Base-by-base conservation (phyloP, 35 echinoderm and acorn worm genomes). In the Ptychodera flava region DNA sequence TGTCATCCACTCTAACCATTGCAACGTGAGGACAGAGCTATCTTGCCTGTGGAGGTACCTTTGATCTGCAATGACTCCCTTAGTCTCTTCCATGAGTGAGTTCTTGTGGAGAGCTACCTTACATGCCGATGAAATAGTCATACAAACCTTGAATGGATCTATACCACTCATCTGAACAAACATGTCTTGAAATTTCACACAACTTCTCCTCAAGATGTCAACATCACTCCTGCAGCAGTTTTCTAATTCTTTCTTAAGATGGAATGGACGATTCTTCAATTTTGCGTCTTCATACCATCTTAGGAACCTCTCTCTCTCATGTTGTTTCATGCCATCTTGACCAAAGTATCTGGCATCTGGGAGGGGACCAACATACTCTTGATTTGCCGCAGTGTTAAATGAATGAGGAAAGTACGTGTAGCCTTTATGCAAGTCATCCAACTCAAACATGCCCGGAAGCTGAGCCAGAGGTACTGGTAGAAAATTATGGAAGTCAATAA, bases 351-450 rank as follows among this genome's bases (percentile, higher is more conserved):
- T 35, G 1, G 78, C 35, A 1, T 84, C 78, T 0, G 91, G 87
- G 27, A 83, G 85, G 16, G 37, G 37, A 37, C 89, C 95, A 1
- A 35, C 78, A 45, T 93, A 85, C 12, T 77, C 79, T 78, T 94
- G 82, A 86, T 94, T 87, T 2, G 38, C 38, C n/a, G 32, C 33
- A 0, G 77, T 89, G 78, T 97, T 94, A 36, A 89, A 96, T 0
- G 88, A 78, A 38, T 94, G 88, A 30, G 92, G 88, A 82, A 97
- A 97, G n/a, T n/a, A n/a, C n/a, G n/a, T n/a, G 64, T 77, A 94
- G 0, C 92, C 90, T 82, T 97, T 93, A 15, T 93, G 82, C 16
- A 93, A 28, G 32, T 97, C 87, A 31, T 80, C 77, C 1, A 94
- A 31, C 1, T 75, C 87, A 87, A 97, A 97, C 0, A 90, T 90